Evolutionary conservation across 2,113 vertebrate species (phyloP), one percentile per base, ranked within the genome.

Genomic region (Sciurus niger): DNA sequence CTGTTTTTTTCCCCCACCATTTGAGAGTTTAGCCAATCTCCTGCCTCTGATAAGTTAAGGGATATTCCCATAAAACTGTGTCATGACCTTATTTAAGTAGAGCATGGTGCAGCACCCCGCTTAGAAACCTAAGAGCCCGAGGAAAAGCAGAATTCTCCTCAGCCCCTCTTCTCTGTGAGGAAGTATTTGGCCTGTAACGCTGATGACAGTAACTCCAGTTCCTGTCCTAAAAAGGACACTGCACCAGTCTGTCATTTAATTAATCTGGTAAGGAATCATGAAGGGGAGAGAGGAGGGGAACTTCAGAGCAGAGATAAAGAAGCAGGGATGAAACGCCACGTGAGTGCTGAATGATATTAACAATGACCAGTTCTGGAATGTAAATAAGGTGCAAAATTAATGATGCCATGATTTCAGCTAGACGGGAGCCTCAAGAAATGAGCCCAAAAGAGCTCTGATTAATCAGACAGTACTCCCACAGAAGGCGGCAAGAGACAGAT

Each of bases 321-420:
- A 34, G 24, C n/a, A 65, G 80, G 60, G 58, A 72, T 30, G 34
- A 94, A 25, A 46, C 24, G 63, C 78, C n/a, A 40, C 7, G 16
- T 20, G 76, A 72, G 58, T 9, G 67, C 20, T 2, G 72, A 30
- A 30, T 6, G 7, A 46, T 46, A 53, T 74, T 63, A 93, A 18
- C 76, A 63, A 67, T 11, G 58, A 48, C 43, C 30, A 34, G 28
- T 20, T 89, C 76, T 34, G 51, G 89, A 67, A 94, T 70, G 73
- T 63, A 55, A 94, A 92, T 78, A 77, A 85, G 83, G 84, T 74
- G n/a, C 30, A 43, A 74, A 63, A 65, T 51, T 46, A 84, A 37
- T 34, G 4, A 60, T 7, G 28, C 63, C 0, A 1, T 72, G 25
- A 40, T 51, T 34, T 55, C 76, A 72, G 74, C 77, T 48, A 67